phyloP scores from a whole-genome alignment of 2,797 vertebrate species.

The Avahi laniger region DNA sequence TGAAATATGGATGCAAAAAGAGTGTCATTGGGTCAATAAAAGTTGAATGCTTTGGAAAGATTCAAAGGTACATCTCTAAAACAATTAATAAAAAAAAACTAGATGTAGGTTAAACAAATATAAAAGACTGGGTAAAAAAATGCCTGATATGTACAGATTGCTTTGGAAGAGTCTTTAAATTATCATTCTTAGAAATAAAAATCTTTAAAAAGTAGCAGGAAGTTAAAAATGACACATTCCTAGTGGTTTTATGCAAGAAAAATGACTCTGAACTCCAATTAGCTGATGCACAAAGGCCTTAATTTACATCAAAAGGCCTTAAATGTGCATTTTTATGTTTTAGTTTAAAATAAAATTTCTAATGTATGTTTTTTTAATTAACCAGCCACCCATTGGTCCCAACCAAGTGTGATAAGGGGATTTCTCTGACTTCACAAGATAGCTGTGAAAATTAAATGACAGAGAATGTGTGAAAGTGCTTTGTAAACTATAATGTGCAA shows the following conservation, averaged over 20 bases:
- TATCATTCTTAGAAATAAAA: not conserved
- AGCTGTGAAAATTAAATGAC: not conserved
- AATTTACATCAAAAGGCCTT: not conserved
- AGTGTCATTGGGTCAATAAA: not conserved
- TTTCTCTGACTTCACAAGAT: not conserved
- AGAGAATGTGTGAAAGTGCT: not conserved
- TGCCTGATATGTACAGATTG: not conserved
- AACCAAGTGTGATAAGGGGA: not conserved
- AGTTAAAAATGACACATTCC: not conserved
- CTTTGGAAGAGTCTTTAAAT: not conserved
- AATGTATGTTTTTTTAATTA: slow-evolving; percentile 17
- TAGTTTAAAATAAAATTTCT: slow-evolving; percentile 39
- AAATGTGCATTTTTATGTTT: not conserved
- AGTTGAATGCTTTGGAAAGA: not conserved
- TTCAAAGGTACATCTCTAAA: not conserved
- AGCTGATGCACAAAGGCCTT: not conserved
- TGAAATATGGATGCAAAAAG: not conserved
- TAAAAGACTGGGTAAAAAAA: not conserved
- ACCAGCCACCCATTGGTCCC: not conserved
- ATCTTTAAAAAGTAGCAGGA: not conserved
- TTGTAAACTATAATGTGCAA: not conserved
- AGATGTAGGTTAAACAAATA: not conserved
- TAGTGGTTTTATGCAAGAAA: not conserved
- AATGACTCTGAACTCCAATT: not conserved
- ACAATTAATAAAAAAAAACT: not conserved